Conservation (phyloP, 2,797 vertebrate genomes). For the Sebastes vulpes region DNA sequence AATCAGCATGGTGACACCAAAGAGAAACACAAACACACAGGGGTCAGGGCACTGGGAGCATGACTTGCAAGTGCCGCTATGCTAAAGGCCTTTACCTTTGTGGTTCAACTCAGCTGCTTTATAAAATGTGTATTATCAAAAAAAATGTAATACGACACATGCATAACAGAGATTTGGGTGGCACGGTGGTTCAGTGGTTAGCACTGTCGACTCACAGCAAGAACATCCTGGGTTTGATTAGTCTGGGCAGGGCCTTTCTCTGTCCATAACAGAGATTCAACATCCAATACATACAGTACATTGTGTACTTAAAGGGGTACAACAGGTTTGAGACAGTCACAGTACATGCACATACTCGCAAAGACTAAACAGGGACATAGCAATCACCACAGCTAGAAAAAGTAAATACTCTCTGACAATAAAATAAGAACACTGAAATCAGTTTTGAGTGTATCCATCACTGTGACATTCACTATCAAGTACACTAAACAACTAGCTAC, state of each 20-base stretch:
- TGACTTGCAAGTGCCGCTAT: slow-evolving; percentile 13
- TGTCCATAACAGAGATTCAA: too few relatives aligned
- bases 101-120: too few relatives aligned
- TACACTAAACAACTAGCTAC: too few relatives aligned
- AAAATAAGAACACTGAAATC: not conserved
- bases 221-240: too few relatives aligned
- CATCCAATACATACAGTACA: too few relatives aligned
- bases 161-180: too few relatives aligned
- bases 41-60: slow-evolving; percentile 36
- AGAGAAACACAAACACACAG: slow-evolving; percentile 68
- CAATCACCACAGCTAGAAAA: not conserved
- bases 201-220: too few relatives aligned
- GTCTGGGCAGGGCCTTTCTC: too few relatives aligned
- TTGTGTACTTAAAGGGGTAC: not conserved
- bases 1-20: slow-evolving; percentile 57
- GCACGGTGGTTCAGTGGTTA: too few relatives aligned
- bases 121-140: fast-evolving
- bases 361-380: not conserved
- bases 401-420: not conserved
- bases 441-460: not conserved
- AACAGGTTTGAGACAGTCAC: not conserved
- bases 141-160: too few relatives aligned
- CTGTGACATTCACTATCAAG: too few relatives aligned
- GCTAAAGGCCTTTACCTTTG: too few relatives aligned
- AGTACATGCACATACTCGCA: not conserved